Percentiles rank a stretch among this genome's conserved stretches.
Evolutionary conservation across 2,113 vertebrate species (phyloP).

Genomic region (Petromus typicus): DNA sequence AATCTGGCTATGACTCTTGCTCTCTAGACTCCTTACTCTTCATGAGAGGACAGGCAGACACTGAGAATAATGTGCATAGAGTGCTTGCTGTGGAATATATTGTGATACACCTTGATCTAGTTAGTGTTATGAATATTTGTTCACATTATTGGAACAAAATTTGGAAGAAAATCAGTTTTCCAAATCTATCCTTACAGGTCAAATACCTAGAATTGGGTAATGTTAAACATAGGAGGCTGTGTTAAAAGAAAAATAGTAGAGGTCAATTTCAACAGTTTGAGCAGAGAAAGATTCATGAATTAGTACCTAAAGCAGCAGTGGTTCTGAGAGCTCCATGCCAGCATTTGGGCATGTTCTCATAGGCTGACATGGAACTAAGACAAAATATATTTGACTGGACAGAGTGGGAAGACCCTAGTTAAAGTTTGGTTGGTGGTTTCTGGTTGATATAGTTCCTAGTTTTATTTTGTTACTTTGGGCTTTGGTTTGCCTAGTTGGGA

Average conservation of each 20-base stretch:
- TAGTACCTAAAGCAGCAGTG: not conserved
- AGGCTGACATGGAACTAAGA: not conserved
- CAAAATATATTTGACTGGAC: not conserved
- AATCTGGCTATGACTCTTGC: no score
- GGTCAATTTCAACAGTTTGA: not conserved
- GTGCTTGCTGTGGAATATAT: not conserved
- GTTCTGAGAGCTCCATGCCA: not conserved
- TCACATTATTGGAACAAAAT: not conserved
- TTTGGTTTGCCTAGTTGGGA: not conserved
- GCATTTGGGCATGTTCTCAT: not conserved
- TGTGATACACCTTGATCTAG: not conserved
- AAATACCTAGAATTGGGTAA: not conserved
- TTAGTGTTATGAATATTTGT: not conserved
- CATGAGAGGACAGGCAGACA: not conserved
- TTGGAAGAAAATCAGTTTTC: not conserved
- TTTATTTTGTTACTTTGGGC: not conserved
- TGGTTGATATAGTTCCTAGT: not conserved
- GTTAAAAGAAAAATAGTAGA: not conserved
- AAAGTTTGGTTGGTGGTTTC: not conserved
- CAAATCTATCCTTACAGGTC: not conserved
- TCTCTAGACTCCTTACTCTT: not conserved
- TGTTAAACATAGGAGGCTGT: not conserved
- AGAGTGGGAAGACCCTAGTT: not conserved
- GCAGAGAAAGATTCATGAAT: not conserved
- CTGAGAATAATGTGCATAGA: not conserved